Conservation (phyloP, 2,797 vertebrate genomes). For the Sebastes kiyomatsui region DNA sequence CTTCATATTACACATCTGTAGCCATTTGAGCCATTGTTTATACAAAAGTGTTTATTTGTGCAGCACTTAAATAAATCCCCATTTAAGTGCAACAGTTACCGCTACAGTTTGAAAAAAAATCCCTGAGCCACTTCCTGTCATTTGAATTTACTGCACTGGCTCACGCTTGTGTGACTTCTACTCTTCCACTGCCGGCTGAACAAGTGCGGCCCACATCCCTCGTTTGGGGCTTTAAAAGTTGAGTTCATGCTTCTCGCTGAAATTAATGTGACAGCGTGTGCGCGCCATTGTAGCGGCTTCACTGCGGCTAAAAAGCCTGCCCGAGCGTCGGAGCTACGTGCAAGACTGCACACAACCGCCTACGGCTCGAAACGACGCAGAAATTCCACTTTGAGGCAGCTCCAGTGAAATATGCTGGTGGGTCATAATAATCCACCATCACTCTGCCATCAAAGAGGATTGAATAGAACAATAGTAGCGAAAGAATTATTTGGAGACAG, state of each 20-base stretch:
- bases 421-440: conserved; percentile 34
- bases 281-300: background rate
- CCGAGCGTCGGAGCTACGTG: background rate
- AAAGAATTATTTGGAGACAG: conserved; percentile 44
- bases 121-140: conserved; percentile 21
- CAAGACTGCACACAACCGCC: background rate
- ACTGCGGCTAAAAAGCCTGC: background rate
- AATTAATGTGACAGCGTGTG: conserved; percentile 28
- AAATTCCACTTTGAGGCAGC: background rate
- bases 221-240: conserved; percentile 14
- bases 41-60: background rate
- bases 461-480: conserved; percentile 43
- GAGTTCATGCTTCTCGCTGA: conserved; percentile 11
- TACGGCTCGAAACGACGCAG: background rate
- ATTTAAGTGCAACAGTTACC: background rate
- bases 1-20: background rate
- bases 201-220: background rate
- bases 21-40: background rate
- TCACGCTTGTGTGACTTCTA: background rate
- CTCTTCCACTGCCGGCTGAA: background rate
- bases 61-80: background rate
- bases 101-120: background rate
- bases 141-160: conserved; percentile 28
- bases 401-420: conserved; percentile 10
- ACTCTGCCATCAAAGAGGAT: conserved; percentile 26